phyloP scores from a whole-genome alignment of 37 sponge, comb jelly and placozoan genomes.

The Cladorhizidae sp. region DNA sequence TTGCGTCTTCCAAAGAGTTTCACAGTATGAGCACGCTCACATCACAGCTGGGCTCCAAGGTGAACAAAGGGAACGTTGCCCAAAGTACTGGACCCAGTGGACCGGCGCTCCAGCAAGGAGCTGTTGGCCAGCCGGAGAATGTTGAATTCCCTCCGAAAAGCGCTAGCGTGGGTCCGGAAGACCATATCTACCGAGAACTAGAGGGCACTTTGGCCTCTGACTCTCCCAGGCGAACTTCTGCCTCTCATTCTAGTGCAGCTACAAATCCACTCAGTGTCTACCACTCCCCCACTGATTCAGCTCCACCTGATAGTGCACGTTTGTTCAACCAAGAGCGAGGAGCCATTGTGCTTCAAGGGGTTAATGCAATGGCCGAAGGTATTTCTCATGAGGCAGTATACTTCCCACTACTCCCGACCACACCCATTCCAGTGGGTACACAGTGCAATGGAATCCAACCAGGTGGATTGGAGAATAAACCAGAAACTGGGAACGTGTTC shows the following conservation, averaged over 20 bases:
- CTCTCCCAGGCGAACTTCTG: not conserved
- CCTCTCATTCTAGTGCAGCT: not conserved
- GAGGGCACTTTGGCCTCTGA: not conserved
- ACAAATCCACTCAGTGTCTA: not conserved
- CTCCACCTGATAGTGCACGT: constrained; percentile 12
- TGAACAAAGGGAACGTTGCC: no score
- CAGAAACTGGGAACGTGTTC: constrained; percentile 35
- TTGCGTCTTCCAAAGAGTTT: not conserved
- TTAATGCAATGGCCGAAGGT: not conserved
- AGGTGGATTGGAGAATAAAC: constrained; percentile 15
- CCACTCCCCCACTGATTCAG: not conserved
- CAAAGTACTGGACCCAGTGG: not conserved
- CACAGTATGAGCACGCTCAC: constrained; percentile 25
- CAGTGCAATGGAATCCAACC: not conserved
- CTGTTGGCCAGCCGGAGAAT: not conserved
- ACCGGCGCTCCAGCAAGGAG: not conserved
- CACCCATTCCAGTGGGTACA: not conserved
- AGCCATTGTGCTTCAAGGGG: not conserved
- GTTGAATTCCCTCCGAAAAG: not conserved
- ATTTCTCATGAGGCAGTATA: not conserved
- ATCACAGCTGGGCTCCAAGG: not conserved
- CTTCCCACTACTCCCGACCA: not conserved
- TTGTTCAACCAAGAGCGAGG: no score
- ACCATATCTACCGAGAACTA: constrained; percentile 19
- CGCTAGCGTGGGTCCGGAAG: not conserved